Evolutionary conservation across 1,140 invertebrate genomes (phyloP).

Genomic region (Colletes latitarsis): DNA sequence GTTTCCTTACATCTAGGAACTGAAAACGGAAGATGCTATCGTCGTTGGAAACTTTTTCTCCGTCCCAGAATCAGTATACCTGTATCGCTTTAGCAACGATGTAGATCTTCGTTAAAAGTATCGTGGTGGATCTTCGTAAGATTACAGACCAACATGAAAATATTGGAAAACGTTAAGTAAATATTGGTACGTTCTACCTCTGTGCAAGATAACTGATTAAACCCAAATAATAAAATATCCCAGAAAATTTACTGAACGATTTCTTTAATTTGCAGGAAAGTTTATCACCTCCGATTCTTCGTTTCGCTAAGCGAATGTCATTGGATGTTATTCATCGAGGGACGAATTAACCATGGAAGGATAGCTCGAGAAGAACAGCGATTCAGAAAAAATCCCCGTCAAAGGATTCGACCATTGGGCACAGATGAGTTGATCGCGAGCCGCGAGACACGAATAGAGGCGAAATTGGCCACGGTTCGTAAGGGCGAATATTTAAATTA

Average conservation of each 20-base stretch:
- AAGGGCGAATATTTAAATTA: constrained; percentile 2
- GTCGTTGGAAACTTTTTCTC: constrained; percentile 5
- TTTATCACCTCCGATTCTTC: too few species aligned
- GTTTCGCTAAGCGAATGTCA: too few species aligned
- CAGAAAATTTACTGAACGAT: too few species aligned
- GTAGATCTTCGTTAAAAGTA: constrained; percentile 34
- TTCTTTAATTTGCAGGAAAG: too few species aligned
- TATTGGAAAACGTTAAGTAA: not conserved
- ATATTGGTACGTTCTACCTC: not conserved
- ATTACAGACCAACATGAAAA: not conserved
- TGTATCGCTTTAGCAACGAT: not conserved
- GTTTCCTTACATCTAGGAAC: not conserved
- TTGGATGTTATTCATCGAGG: too few species aligned
- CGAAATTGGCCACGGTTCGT: too few species aligned
- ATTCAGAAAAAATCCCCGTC: not conserved
- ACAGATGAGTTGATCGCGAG: not conserved
- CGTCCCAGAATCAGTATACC: not conserved
- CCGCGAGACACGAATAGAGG: not conserved
- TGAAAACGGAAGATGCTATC: constrained; percentile 19
- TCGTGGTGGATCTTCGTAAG: not conserved
- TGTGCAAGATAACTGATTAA: too few species aligned
- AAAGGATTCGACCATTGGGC: not conserved
- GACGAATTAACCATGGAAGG: not conserved
- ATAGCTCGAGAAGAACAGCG: not conserved
- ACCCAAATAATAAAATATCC: too few species aligned